Conservation (phyloP, 2,797 vertebrate genomes). For the Coregonus ussuriensis region DNA sequence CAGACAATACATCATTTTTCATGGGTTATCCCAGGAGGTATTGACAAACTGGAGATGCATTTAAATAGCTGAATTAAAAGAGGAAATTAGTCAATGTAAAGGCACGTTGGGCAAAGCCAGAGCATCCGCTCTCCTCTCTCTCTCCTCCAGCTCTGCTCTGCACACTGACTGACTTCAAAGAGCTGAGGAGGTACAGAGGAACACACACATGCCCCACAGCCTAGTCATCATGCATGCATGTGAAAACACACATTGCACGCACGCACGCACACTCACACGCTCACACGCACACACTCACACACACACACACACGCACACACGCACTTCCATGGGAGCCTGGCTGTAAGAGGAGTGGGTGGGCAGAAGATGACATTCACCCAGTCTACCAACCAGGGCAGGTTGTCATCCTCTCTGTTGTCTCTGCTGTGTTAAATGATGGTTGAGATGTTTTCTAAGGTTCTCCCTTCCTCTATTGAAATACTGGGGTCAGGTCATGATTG, state of each 20-base stretch:
- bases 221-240: not conserved
- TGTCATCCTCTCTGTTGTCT: not conserved
- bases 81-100: conserved; percentile 33
- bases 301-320: not conserved
- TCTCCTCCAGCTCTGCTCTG: not conserved
- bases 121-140: not conserved
- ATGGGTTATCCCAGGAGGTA: conserved; percentile 29
- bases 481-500: not conserved
- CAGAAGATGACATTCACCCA: not conserved
- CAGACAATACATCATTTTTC: conserved; percentile 33
- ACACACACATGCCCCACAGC: not conserved
- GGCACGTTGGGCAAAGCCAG: conserved; percentile 7
- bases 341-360: not conserved
- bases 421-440: not conserved
- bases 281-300: not conserved
- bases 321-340: not conserved
- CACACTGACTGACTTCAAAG: not conserved
- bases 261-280: not conserved
- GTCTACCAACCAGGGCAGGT: not conserved
- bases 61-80: conserved; percentile 52
- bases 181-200: not conserved
- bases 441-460: not conserved
- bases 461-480: not conserved
- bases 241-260: not conserved
- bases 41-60: conserved; percentile 41